phyloP scores from a whole-genome alignment of 1,140 invertebrate species.

The Ceratosolen solmsi region DNA sequence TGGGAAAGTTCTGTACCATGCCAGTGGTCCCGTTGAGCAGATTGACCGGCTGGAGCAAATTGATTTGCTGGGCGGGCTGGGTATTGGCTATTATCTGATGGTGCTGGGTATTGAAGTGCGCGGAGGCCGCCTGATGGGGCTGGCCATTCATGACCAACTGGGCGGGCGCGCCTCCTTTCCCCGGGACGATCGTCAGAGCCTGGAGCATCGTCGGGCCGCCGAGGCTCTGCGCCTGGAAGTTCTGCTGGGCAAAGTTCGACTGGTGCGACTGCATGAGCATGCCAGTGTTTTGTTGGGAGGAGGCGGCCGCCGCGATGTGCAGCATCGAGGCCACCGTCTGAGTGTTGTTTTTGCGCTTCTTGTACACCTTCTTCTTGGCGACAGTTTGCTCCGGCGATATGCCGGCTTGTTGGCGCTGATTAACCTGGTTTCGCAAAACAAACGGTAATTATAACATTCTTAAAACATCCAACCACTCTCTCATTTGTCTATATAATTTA shows the following conservation, averaged over 20 bases:
- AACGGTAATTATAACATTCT: too few relatives aligned
- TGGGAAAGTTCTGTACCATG: slow-evolving; percentile 84
- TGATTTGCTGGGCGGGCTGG: slow-evolving; percentile 83
- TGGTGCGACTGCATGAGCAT: slow-evolving; percentile 70
- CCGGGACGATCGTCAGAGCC: slow-evolving; percentile 83
- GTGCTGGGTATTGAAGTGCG: slow-evolving; percentile 77
- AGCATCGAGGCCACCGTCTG: slow-evolving; percentile 84
- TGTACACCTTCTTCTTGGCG: slow-evolving; percentile 79
- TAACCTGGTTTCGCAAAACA: slow-evolving; percentile 65
- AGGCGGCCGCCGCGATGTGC: slow-evolving; percentile 77
- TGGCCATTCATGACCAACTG: slow-evolving; percentile 84
- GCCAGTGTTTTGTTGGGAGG: slow-evolving; percentile 76
- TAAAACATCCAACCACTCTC: too few relatives aligned
- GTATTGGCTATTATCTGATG: slow-evolving; percentile 79
- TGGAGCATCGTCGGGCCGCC: slow-evolving; percentile 81
- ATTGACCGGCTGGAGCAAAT: slow-evolving; percentile 86
- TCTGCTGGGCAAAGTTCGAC: slow-evolving; percentile 71
- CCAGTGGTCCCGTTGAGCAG: slow-evolving; percentile 81
- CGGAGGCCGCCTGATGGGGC: slow-evolving; percentile 72
- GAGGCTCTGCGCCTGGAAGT: slow-evolving; percentile 68
- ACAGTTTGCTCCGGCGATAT: slow-evolving; percentile 79
- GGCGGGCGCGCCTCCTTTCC: slow-evolving; percentile 80
- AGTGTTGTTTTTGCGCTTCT: slow-evolving; percentile 82
- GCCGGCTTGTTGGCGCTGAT: slow-evolving; percentile 74
- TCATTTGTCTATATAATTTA: too few relatives aligned